Percentiles rank a stretch among this genome's conserved stretches.
Conservation (phyloP, 2,888 invertebrate genomes). For the Timema cristinae region DNA sequence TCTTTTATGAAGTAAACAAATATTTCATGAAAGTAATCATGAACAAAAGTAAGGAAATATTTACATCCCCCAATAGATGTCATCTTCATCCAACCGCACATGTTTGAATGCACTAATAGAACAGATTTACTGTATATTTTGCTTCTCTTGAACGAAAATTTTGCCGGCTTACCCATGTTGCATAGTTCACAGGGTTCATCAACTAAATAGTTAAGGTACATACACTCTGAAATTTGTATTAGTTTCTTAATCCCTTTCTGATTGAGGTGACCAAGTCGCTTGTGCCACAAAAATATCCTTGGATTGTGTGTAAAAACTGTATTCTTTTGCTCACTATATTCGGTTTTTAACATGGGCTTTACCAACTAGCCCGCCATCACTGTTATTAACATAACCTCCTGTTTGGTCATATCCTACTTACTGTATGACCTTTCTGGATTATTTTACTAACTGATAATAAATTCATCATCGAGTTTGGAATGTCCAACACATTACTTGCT, state of each 20-base stretch:
- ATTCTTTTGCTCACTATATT: not conserved
- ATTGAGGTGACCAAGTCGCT: not conserved
- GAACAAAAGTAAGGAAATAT: not conserved
- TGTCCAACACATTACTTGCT: conserved; percentile 2
- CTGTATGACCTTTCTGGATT: not conserved
- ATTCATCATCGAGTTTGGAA: not conserved
- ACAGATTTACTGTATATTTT: not conserved
- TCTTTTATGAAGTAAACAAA: conserved; percentile 6
- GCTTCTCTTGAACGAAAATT: no score
- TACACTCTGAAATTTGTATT: not conserved
- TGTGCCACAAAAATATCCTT: not conserved
- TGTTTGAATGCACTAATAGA: not conserved
- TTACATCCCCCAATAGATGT: not conserved
- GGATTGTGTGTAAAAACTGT: not conserved
- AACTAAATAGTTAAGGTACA: not conserved
- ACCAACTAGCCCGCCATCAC: not conserved
- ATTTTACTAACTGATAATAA: not conserved
- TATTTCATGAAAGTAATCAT: not conserved
- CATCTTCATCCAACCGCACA: not conserved
- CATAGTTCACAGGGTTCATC: conserved; percentile 2
- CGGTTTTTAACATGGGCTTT: not conserved
- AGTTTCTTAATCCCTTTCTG: not conserved
- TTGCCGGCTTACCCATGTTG: not conserved
- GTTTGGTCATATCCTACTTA: not conserved
- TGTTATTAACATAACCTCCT: not conserved